These are phyloP conservation scores for Chrysaora quinquecirrha DNA, from an alignment of 30 jellyfish, hydroid and myxozoan species.

Conservation along the genomic window DNA sequence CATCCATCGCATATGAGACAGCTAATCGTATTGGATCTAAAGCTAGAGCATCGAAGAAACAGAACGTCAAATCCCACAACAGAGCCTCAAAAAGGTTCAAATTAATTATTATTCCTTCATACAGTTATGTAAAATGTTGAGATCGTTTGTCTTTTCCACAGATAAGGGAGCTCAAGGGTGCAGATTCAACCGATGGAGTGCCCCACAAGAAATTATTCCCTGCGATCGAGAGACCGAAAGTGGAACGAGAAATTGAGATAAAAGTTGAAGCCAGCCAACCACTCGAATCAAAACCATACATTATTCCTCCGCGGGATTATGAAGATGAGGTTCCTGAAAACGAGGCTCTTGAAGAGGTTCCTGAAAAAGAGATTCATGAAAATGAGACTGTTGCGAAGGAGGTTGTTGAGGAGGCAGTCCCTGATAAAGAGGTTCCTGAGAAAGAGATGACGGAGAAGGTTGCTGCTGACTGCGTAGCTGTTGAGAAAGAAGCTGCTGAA, in stretches of 20 bases:
- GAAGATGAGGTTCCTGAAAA: neutral
- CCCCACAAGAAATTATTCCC: slow-evolving; percentile 9
- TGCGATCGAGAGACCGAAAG: neutral
- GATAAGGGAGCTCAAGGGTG: neutral
- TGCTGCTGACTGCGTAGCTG: slow-evolving; percentile 14
- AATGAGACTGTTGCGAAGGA: neutral
- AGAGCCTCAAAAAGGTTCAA: no score
- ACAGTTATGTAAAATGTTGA: no score
- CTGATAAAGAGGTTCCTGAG: neutral
- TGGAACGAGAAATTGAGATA: neutral
- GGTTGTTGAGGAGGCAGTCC: neutral
- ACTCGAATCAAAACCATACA: neutral
- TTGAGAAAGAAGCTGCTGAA: neutral
- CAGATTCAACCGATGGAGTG: neutral
- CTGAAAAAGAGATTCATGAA: slow-evolving; percentile 8
- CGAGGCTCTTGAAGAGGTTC: neutral
- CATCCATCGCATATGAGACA: no score
- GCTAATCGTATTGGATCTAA: no score
- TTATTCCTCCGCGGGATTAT: neutral
- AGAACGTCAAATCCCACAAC: no score
- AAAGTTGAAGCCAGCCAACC: neutral
- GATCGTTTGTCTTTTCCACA: no score
- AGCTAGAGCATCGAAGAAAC: no score
- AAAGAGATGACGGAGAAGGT: neutral
- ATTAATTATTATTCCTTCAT: no score